phyloP scores from a whole-genome alignment of 1,140 invertebrate genomes.

The Caenorhabditis tropicalis region DNA sequence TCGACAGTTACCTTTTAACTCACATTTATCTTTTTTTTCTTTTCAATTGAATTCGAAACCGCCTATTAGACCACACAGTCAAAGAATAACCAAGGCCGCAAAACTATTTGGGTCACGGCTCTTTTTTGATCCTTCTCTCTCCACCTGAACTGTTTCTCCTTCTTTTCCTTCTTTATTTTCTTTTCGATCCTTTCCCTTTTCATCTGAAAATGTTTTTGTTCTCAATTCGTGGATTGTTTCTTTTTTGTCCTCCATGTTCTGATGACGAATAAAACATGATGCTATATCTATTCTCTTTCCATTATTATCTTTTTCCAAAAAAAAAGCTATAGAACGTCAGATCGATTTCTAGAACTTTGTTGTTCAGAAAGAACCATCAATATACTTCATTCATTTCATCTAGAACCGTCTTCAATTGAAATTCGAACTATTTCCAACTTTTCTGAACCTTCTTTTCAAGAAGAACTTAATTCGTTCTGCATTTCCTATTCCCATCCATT shows the following conservation, averaged over 20 bases:
- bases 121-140: background rate
- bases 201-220: constrained; percentile 34
- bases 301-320: background rate
- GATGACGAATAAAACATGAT: constrained; percentile 33
- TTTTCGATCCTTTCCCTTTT: background rate
- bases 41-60: constrained; percentile 33
- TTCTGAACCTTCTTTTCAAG: no score
- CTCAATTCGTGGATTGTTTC: constrained; percentile 8
- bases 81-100: constrained; percentile 17
- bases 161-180: background rate
- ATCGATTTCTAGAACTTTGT: background rate
- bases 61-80: background rate
- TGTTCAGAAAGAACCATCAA: no score
- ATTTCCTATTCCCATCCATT: no score
- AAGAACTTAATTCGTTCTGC: no score
- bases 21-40: constrained; percentile 35
- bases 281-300: background rate
- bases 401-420: no score
- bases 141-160: background rate
- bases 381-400: no score
- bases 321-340: background rate
- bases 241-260: background rate
- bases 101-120: constrained; percentile 13
- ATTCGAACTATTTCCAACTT: no score
- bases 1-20: constrained; percentile 42